phyloP scores from a whole-genome alignment of 1,140 invertebrate species.

The Nasonia vitripennis region DNA sequence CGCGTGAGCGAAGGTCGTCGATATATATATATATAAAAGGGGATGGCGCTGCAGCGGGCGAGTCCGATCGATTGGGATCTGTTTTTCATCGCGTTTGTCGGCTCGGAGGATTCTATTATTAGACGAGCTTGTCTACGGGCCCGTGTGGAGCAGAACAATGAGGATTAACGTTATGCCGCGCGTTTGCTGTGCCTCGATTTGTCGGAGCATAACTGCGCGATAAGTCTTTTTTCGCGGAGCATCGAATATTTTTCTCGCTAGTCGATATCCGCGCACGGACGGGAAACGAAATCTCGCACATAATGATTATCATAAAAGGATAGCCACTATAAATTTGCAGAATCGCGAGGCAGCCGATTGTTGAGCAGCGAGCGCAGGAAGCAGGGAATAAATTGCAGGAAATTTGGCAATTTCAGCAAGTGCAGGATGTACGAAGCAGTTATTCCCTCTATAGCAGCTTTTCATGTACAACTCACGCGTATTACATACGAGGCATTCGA shows the following conservation, averaged over 20 bases:
- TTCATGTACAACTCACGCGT: neutral
- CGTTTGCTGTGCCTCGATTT: neutral
- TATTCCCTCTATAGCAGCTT: neutral
- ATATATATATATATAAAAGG: too few species aligned
- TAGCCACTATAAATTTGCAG: neutral
- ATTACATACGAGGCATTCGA: neutral
- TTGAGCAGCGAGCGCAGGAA: slow-evolving; percentile 8
- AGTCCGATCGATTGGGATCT: neutral
- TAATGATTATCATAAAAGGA: neutral
- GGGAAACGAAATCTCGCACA: neutral
- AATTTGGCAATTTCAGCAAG: slow-evolving; percentile 37
- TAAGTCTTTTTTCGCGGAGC: too few species aligned
- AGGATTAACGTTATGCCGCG: neutral
- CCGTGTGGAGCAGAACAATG: neutral
- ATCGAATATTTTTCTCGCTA: too few species aligned
- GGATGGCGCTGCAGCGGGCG: too few species aligned
- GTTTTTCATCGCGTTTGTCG: neutral
- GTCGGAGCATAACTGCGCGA: neutral
- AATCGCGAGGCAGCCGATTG: neutral
- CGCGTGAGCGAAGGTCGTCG: slow-evolving; percentile 1
- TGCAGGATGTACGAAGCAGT: slow-evolving; percentile 26
- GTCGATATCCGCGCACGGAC: too few species aligned
- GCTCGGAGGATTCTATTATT: neutral
- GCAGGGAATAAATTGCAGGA: slow-evolving; percentile 24
- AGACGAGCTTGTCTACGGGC: neutral